Base-by-base conservation (phyloP, 2,113 vertebrate genomes). In the Microtus oregoni region DNA sequence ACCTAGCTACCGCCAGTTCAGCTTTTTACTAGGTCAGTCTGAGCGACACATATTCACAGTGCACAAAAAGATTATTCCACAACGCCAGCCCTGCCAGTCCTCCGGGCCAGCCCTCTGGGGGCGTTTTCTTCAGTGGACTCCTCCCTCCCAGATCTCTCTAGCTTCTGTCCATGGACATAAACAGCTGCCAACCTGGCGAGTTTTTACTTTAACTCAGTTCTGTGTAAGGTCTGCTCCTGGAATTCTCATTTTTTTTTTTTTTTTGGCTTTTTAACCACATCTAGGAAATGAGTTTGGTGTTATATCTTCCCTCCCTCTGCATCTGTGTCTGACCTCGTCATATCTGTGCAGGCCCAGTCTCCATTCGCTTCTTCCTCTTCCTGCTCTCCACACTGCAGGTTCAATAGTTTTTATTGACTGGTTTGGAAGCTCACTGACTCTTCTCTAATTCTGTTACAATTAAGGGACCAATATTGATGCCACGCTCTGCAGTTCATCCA, bases 321-420 rank as follows among this genome's bases (percentile, higher is more conserved):
- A 5, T 35, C 78, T 12, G 14, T 4, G 38, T 58, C 30, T 88
- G 85, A 78, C 67, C 79, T 89, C 58, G 58, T 19, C 35, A 17
- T 75, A 3, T 67, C 44, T 28, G 28, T 14, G 1, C 0, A 22
- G 19, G 50, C 55, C 76, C 15, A 28, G 0, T 47, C 28, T 35
- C 26, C 17, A 7, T n/a, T n/a, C 28, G 3, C 3, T 50, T 2
- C 5, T 81, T 65, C 55, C 26, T 14, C 1, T 17, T 24, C 0
- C 87, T 79, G 73, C 19, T 79, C 38, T 81, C 65, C 55, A 17
- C 55, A 44, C 78, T 95, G 52, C 78, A 72, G 52, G 30, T 7
- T 47, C 78, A 30, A 30, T 91, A 1, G 73, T 55, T 96, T 67
- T 41, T 73, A 3, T 6, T 32, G 68, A 1, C 47, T 35, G 89